Conservation (phyloP, 2,797 vertebrate species). For the Choloepus didactylus region DNA sequence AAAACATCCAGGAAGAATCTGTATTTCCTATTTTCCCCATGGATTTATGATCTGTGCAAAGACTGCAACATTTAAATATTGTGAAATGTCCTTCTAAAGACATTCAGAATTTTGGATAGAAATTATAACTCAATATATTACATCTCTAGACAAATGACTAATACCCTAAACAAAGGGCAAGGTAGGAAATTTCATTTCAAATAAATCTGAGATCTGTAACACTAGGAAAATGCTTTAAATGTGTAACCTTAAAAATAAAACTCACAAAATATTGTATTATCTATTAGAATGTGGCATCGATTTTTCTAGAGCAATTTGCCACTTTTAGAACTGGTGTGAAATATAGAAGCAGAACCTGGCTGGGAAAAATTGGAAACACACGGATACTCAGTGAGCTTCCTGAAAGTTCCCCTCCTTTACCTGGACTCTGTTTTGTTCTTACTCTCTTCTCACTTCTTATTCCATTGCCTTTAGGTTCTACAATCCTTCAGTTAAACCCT, state of each 20-base stretch:
- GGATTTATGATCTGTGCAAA: not conserved
- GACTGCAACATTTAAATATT: not conserved
- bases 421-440: not conserved
- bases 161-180: not conserved
- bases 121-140: not conserved
- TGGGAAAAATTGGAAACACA: constrained; percentile 11
- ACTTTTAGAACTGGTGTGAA: constrained; percentile 2
- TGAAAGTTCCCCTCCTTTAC: not conserved
- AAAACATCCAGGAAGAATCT: not conserved
- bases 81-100: not conserved
- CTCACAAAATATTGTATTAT: not conserved
- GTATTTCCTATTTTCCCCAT: not conserved
- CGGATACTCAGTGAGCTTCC: not conserved
- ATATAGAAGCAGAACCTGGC: not conserved
- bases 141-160: not conserved
- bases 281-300: not conserved
- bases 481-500: not conserved
- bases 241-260: not conserved
- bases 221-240: not conserved
- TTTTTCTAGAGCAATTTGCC: not conserved
- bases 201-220: not conserved
- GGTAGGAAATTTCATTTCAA: not conserved
- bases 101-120: not conserved
- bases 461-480: not conserved
- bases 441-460: not conserved